A percentile compares a stretch with the other conserved stretches of the same genome.
Conservation (phyloP, 2,113 vertebrate species). For the Euleptes europaea region DNA sequence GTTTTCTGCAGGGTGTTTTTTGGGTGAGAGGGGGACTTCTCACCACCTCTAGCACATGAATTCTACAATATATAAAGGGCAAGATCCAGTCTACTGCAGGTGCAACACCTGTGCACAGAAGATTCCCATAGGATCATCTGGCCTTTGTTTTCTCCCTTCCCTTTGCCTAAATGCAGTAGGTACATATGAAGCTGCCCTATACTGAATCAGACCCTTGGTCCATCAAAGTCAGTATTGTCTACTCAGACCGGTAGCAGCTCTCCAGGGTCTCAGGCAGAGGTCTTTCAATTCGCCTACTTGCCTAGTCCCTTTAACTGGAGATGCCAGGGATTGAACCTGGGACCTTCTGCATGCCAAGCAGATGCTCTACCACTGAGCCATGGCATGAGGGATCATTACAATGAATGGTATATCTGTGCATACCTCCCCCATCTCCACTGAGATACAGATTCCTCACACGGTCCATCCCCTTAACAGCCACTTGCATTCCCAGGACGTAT, state of each 20-base stretch:
- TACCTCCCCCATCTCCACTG: neutral
- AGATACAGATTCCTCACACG: neutral
- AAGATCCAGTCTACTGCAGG: neutral
- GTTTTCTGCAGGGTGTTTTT: constrained; percentile 33
- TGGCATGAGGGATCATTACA: neutral
- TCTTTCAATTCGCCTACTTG: too few relatives aligned
- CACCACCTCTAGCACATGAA: constrained; percentile 1
- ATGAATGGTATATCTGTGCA: neutral
- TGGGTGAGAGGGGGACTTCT: constrained; percentile 25
- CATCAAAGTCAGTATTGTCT: too few relatives aligned
- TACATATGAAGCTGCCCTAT: too few relatives aligned
- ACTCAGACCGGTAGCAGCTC: too few relatives aligned
- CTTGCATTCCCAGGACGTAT: neutral
- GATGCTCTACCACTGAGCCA: too few relatives aligned
- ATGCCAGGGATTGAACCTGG: too few relatives aligned
- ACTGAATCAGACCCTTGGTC: too few relatives aligned
- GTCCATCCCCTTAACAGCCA: neutral
- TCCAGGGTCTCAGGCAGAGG: too few relatives aligned
- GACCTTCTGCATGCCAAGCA: too few relatives aligned
- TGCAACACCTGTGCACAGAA: neutral
- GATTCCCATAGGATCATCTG: neutral
- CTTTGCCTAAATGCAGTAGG: neutral
- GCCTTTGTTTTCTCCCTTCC: neutral
- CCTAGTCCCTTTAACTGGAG: too few relatives aligned
- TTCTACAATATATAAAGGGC: neutral